phyloP scores from a whole-genome alignment of 2,113 vertebrate genomes.

The Trematocara variabile region DNA sequence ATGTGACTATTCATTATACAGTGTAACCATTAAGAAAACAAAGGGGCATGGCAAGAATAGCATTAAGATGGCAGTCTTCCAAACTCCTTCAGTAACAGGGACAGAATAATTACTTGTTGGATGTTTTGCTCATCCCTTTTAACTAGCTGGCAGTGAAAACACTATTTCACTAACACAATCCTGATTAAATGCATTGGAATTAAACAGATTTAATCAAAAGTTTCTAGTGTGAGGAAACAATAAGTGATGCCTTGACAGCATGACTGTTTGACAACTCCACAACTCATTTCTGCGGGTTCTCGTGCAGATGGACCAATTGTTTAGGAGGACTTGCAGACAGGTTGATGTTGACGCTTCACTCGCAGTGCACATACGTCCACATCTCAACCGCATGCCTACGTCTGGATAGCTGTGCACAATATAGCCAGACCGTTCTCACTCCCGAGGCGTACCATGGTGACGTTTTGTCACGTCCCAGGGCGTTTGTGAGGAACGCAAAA shows the following conservation, averaged over 20 bases:
- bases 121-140: conserved; percentile 32
- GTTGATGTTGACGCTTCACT: not conserved
- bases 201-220: not conserved
- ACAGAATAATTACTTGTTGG: conserved; percentile 52
- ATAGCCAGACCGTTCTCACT: not conserved
- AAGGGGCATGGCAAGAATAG: conserved; percentile 15
- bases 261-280: not conserved
- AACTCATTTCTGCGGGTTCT: not conserved
- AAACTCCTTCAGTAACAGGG: conserved; percentile 16
- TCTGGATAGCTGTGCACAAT: not conserved
- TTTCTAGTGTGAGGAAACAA: not conserved
- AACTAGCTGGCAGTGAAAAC: conserved; percentile 25
- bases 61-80: conserved; percentile 41
- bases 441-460: too few species aligned
- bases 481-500: too few species aligned
- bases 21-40: conserved; percentile 35
- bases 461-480: too few species aligned
- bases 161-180: not conserved
- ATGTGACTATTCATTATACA: conserved; percentile 19
- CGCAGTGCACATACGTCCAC: not conserved
- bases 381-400: not conserved
- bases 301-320: not conserved
- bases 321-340: not conserved
- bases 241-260: not conserved
- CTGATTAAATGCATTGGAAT: conserved; percentile 8